Evolutionary conservation across 1,140 invertebrate species (phyloP), one percentile per base, ranked within the genome.

Genomic region (Lepidostoma basale): DNA sequence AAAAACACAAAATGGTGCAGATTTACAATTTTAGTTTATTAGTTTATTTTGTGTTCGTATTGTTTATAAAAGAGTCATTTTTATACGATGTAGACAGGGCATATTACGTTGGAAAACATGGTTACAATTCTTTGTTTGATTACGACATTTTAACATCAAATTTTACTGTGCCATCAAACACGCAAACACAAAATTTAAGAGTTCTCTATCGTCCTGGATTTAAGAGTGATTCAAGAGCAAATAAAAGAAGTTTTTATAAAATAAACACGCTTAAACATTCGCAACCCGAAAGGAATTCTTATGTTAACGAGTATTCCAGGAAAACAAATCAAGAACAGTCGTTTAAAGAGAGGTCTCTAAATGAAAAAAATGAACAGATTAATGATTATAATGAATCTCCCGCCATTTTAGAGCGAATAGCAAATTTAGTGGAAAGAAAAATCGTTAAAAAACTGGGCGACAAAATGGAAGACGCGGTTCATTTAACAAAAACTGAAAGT

Each of bases 81-180:
- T 56, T 22, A 6, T 66, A 26, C 23, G 49, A 66, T 30, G 58
- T 56, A 12, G 49, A 66, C 22, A 54, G 63, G 28, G 10, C 14
- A 18, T 56, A 56, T 28, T 14, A 23, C 0, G 26, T 66, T 30
- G 63, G 63, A 36, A 66, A 66, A 16, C 63, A 58, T 26, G 63
- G 63, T 0, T 56, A 66, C 18, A 44, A 40, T 58, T 56, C 36
- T 16, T 25, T 42, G 12, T 8, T 30, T 14, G 47, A 56, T 18
- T 36, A 28, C 16, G 33, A 66, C 26, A 16, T 42, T 5, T 26
- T 33, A 25, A 39, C 44, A 26, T 64, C 30, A 3, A 42, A 66
- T 20, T 54, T 54, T 42, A 28, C 45, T 0, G 25, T 49, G 9
- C 30, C 49, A 42, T 56, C 26, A 30, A 66, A 56, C 44, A 42